Evolutionary conservation across 2,797 vertebrate genomes (phyloP), one percentile per base, ranked within the genome.

Genomic region (Tapirus indicus): DNA sequence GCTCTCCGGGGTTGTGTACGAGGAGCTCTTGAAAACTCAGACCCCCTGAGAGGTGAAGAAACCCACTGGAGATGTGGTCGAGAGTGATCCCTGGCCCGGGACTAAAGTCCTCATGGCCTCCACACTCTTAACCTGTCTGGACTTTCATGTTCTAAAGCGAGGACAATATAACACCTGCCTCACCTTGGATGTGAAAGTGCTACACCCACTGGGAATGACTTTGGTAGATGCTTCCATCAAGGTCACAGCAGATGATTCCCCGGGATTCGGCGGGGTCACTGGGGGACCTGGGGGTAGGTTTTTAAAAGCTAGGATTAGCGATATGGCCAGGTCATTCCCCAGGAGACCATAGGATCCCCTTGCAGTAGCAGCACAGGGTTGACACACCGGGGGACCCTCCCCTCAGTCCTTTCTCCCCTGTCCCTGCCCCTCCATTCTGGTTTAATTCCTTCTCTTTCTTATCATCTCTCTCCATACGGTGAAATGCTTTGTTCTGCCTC

Each of bases 1-100:
- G 47, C 23, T 35, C 3, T 0, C 20, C 20, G 7, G 60, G 56
- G 38, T 77, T n/a, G 4, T 0, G 3, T 18, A 6, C 32, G 35
- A 38, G 41, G 69, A 62, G 3, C 88, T 41, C 62, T 41, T 72
- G 64, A 71, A 79, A 49, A n/a, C 54, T 18, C 21, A 21, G 64
- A 18, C 29, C 49, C 27, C 27, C n/a, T 64, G 9, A 35, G 16
- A 74, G 27, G 66, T 41, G 52, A 60, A 47, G 54, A 84, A 35
- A 71, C 27, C 60, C 78, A 13, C 27, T 32, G 8, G 60, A 66
- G 35, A 11, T 68, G 17, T 23, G 7, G 21, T 12, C 54, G 66
- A 35, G n/a, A 47, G 29, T 38, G n/a, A 44, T 12, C 54, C 49
- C 72, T 13, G 58, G 25, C 38, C 49, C 35, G 71, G 83, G n/a